phyloP scores from a whole-genome alignment of 1,140 invertebrate genomes.

The Amphibalanus amphitrite region DNA sequence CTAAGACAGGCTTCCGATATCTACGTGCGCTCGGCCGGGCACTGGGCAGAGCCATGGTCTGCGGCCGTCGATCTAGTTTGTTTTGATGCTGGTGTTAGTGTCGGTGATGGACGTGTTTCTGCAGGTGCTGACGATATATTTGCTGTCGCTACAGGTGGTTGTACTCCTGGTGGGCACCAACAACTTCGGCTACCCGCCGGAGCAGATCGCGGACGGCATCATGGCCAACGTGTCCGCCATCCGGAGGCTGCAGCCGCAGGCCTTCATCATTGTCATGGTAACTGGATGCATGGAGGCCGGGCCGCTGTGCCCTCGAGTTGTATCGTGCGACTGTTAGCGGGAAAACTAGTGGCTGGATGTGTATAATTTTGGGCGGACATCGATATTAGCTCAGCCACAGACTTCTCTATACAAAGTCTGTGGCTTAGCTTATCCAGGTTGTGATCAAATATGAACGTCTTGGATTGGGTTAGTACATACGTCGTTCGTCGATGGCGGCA shows the following conservation, averaged over 20 bases:
- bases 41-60: constrained; percentile 13
- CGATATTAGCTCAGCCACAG: too few relatives aligned
- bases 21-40: not conserved
- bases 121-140: constrained; percentile 10
- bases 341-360: too few relatives aligned
- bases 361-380: too few relatives aligned
- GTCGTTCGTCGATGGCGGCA: too few relatives aligned
- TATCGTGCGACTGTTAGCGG: too few relatives aligned
- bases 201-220: constrained; percentile 62
- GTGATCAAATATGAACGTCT: too few relatives aligned
- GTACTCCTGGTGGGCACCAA: constrained; percentile 73
- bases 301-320: too few relatives aligned
- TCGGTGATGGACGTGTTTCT: constrained; percentile 10
- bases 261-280: constrained; percentile 65
- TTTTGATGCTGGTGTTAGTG: constrained; percentile 4
- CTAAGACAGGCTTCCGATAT: not conserved
- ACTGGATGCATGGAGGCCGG: too few relatives aligned
- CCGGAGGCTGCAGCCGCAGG: constrained; percentile 51
- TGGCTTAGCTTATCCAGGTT: too few relatives aligned
- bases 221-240: constrained; percentile 52
- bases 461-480: too few relatives aligned
- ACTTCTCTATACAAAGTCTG: too few relatives aligned
- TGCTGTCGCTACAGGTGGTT: constrained; percentile 42
- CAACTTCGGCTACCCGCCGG: constrained; percentile 54
- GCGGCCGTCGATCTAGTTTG: constrained; percentile 7